phyloP scores from a whole-genome alignment of 2,888 invertebrate genomes.

The Lepas anatifera region DNA sequence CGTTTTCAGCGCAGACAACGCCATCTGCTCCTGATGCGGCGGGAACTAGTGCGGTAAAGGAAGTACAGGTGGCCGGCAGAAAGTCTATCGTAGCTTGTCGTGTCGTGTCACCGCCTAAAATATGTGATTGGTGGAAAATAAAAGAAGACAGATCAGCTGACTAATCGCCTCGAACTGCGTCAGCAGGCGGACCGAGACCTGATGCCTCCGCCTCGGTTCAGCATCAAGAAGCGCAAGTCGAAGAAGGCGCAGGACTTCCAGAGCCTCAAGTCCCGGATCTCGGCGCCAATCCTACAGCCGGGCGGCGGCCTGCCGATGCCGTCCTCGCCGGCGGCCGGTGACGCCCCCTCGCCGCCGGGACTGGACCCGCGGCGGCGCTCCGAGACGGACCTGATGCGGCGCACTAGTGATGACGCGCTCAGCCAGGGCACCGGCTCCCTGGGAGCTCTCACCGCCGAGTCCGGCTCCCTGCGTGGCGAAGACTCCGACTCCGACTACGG shows the following conservation, averaged over 20 bases:
- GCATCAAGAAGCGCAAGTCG: constrained; percentile 53
- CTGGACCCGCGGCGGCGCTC: background rate
- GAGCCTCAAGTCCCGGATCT: constrained; percentile 3
- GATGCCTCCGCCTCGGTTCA: constrained; percentile 48
- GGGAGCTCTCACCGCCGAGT: background rate
- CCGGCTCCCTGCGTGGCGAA: constrained; percentile 15
- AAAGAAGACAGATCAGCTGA: too few species aligned
- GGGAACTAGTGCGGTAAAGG: too few species aligned
- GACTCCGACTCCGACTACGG: constrained; percentile 82
- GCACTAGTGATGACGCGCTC: background rate
- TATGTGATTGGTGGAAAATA: too few species aligned
- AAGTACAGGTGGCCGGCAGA: too few species aligned
- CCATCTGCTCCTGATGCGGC: too few species aligned
- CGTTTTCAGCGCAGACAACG: too few species aligned
- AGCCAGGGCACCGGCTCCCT: background rate
- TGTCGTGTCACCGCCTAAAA: too few species aligned
- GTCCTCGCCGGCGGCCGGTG: too few species aligned
- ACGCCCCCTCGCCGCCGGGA: background rate
- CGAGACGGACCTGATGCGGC: background rate
- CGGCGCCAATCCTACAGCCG: constrained; percentile 8
- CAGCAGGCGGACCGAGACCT: constrained; percentile 26
- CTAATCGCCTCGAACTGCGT: background rate
- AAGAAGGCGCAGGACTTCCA: constrained; percentile 40
- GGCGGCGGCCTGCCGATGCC: constrained; percentile 15
- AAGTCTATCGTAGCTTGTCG: too few species aligned